Evolutionary conservation across 2,113 vertebrate species (phyloP).

Genomic region (Damaliscus lunatus): DNA sequence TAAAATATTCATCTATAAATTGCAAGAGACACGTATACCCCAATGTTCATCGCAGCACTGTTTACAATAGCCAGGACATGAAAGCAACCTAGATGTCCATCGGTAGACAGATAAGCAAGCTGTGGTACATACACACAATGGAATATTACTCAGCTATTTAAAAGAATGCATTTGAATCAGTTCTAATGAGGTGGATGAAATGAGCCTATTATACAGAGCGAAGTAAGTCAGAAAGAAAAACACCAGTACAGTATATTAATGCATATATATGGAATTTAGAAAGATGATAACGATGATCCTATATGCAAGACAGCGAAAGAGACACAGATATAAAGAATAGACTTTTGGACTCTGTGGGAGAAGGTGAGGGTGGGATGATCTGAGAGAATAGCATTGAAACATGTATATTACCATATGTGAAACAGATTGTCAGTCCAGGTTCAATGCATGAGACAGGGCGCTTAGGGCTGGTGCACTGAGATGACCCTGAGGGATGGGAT

Average conservation of each 20-base stretch:
- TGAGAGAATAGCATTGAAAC: not conserved
- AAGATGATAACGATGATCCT: not conserved
- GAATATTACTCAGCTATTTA: not conserved
- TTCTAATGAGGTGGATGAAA: not conserved
- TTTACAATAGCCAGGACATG: not conserved
- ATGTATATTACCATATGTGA: not conserved
- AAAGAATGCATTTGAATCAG: not conserved
- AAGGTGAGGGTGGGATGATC: not conserved
- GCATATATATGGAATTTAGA: not conserved
- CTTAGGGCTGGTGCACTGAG: not conserved
- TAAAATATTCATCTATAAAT: not conserved
- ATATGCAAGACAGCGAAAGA: not conserved
- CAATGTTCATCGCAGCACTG: not conserved
- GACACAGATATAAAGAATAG: not conserved
- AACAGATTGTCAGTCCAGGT: not conserved
- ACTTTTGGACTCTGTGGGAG: not conserved
- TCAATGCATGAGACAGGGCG: not conserved
- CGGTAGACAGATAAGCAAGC: not conserved
- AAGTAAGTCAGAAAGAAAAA: not conserved
- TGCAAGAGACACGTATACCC: not conserved
- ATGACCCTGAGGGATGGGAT: not conserved
- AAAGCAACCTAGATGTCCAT: not conserved
- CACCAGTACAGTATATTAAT: not conserved
- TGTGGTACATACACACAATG: not conserved
- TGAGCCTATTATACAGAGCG: not conserved